phyloP scores from a whole-genome alignment of 2,797 vertebrate species.

The Xenops minutus region DNA sequence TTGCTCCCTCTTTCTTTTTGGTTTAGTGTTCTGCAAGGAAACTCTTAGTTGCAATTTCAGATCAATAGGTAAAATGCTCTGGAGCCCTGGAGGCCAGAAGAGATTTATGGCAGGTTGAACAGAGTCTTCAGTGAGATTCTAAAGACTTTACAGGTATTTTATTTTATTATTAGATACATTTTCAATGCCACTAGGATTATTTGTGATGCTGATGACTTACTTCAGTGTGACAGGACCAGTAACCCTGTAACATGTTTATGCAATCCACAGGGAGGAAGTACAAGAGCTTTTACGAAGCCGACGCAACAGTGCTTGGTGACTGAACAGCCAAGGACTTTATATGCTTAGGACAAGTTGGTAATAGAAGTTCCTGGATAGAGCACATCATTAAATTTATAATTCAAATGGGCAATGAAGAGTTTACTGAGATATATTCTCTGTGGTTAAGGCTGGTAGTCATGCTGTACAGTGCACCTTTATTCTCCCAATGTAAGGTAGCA shows the following conservation, averaged over 20 bases:
- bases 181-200: not conserved
- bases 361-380: not conserved
- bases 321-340: not conserved
- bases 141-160: conserved; percentile 10
- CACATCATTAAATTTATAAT: not conserved
- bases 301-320: not conserved
- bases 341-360: not conserved
- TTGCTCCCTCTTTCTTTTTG: not conserved
- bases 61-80: conserved; percentile 25
- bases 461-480: not conserved
- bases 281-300: not conserved
- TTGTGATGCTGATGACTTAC: not conserved
- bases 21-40: conserved; percentile 32
- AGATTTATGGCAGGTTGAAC: conserved; percentile 16
- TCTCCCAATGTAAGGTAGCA: not conserved
- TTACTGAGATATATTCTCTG: not conserved
- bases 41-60: conserved; percentile 12
- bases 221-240: not conserved
- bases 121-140: not conserved
- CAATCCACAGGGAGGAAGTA: not conserved
- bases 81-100: not conserved
- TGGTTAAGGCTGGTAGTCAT: not conserved
- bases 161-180: conserved; percentile 19
- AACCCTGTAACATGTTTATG: not conserved
- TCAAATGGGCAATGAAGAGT: not conserved